Percentiles rank a stretch among this genome's conserved stretches.
These are phyloP conservation scores for Lerema accius DNA, from an alignment of 1,140 invertebrate genomes.

Conservation along the genomic window DNA sequence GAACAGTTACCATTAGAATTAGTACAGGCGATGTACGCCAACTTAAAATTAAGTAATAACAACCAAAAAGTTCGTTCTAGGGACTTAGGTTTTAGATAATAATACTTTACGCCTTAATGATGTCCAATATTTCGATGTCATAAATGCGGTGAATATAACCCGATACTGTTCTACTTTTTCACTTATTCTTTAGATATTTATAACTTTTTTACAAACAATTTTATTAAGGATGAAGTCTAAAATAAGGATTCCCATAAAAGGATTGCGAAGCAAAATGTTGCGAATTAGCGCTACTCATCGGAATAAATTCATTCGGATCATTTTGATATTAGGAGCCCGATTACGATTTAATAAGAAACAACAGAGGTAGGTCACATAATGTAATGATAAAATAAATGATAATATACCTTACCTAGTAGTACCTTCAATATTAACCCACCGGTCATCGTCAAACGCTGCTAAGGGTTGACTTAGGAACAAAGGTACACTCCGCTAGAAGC, in stretches of 20 bases:
- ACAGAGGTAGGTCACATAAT: too few species aligned
- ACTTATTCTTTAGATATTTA: slow-evolving; percentile 29
- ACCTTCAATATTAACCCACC: too few species aligned
- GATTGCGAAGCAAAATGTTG: slow-evolving; percentile 1
- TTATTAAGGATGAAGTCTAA: slow-evolving; percentile 17
- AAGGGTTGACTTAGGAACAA: too few species aligned
- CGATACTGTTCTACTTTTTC: slow-evolving; percentile 31
- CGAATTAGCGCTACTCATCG: not conserved
- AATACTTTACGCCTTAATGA: slow-evolving; percentile 37
- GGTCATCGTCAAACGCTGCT: too few species aligned
- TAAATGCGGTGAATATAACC: slow-evolving; percentile 27
- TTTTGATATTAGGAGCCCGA: slow-evolving; percentile 12
- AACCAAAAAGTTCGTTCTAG: slow-evolving; percentile 82
- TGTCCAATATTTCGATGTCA: slow-evolving; percentile 30
- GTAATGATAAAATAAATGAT: too few species aligned
- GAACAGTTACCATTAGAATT: slow-evolving; percentile 79
- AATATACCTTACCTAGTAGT: too few species aligned
- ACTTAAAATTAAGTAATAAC: slow-evolving; percentile 74
- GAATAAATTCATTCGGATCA: not conserved
- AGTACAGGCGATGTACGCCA: slow-evolving; percentile 60
- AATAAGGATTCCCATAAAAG: slow-evolving; percentile 10
- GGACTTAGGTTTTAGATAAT: slow-evolving; percentile 79
- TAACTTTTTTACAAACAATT: slow-evolving; percentile 29
- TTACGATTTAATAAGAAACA: slow-evolving; percentile 8
- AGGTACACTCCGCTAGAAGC: too few species aligned